phyloP scores from a whole-genome alignment of 1,140 invertebrate species.

The Phortica variegata region DNA sequence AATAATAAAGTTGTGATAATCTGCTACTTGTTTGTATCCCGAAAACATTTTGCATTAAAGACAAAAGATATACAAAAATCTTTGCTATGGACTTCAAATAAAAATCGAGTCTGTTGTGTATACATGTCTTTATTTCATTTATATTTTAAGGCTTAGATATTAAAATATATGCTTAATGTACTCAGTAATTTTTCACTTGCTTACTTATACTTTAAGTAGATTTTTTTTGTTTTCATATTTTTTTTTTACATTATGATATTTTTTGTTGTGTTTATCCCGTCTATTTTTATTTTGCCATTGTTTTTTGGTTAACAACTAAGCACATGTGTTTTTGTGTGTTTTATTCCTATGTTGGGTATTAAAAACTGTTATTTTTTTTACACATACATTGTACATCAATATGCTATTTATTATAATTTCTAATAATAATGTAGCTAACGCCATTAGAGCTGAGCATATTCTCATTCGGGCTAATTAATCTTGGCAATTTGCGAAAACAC shows the following conservation, averaged over 20 bases:
- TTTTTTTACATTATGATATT: constrained; percentile 33
- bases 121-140: constrained; percentile 35
- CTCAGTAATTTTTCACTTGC: constrained; percentile 32
- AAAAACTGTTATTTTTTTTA: constrained; percentile 10
- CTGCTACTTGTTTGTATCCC: no score
- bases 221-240: constrained; percentile 27
- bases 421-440: not conserved
- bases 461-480: no score
- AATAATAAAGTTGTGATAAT: no score
- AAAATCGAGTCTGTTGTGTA: no score
- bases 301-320: not conserved
- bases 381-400: constrained; percentile 16
- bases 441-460: not conserved
- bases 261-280: constrained; percentile 24
- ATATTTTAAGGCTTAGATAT: constrained; percentile 54
- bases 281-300: constrained; percentile 10
- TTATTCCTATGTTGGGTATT: constrained; percentile 11
- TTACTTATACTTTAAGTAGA: constrained; percentile 19
- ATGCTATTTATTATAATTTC: constrained; percentile 11
- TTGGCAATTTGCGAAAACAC: no score
- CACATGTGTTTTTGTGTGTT: constrained; percentile 2
- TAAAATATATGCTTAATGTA: constrained; percentile 51
- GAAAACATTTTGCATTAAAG: no score
- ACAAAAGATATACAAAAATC: no score
- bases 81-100: no score